phyloP scores from a whole-genome alignment of 92 coral and sea anemone genomes.

The Phymanthus crucifer region DNA sequence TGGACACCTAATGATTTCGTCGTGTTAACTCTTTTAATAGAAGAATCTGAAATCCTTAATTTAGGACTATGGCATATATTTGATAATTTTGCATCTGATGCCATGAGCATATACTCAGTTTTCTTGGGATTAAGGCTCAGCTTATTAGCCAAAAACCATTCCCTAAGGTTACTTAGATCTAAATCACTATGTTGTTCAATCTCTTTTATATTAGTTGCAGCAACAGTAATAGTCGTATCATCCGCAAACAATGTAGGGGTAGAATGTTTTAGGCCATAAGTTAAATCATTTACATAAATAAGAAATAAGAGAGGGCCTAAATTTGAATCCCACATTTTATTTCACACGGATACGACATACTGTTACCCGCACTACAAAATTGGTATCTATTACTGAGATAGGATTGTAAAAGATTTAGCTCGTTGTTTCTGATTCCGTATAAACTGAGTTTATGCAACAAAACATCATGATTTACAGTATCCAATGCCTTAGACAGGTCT shows the following conservation, averaged over 20 bases:
- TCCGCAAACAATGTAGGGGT: constrained; percentile 18
- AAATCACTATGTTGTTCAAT: background rate
- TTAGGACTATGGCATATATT: background rate
- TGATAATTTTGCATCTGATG: constrained; percentile 6
- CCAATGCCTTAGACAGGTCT: background rate
- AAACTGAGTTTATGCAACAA: constrained; percentile 9
- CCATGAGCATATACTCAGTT: constrained; percentile 8
- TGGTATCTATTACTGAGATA: background rate
- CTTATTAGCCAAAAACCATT: background rate
- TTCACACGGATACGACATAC: constrained; percentile 6
- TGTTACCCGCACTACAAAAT: background rate
- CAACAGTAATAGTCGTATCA: constrained; percentile 9
- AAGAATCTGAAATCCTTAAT: constrained; percentile 9
- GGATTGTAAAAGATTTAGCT: background rate
- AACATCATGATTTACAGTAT: constrained; percentile 8
- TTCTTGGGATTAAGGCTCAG: background rate
- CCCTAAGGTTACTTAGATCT: background rate
- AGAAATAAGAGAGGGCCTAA: constrained; percentile 15
- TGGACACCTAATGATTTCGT: background rate
- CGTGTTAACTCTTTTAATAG: background rate
- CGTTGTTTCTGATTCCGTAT: background rate
- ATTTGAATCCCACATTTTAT: background rate
- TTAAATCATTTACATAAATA: constrained; percentile 8
- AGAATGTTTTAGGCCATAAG: constrained; percentile 5
- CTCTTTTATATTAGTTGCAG: background rate